Percentiles rank a stretch among this genome's conserved stretches.
phyloP scores from a whole-genome alignment of 2,113 vertebrate genomes.

The Mus spicilegus region DNA sequence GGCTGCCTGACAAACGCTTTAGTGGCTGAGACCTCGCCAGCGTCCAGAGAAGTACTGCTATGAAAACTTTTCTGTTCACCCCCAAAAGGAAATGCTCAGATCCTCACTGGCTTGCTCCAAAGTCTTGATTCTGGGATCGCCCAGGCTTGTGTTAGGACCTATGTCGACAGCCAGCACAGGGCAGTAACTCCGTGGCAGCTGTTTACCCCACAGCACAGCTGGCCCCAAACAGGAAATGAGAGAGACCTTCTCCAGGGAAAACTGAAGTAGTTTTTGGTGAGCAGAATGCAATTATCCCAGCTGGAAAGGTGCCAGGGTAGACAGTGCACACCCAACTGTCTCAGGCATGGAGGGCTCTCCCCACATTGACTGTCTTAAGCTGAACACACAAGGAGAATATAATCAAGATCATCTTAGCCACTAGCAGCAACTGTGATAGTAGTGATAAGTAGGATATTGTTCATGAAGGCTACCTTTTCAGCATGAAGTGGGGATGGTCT shows the following conservation, averaged over 20 bases:
- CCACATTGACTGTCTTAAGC: slow-evolving; percentile 50
- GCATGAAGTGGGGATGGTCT: background rate
- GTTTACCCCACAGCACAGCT: slow-evolving; percentile 60
- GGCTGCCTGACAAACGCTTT: background rate
- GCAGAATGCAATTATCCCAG: slow-evolving; percentile 69
- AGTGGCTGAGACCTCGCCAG: background rate
- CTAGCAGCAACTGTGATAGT: slow-evolving; percentile 18
- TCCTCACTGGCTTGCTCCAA: background rate
- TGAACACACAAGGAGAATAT: slow-evolving; percentile 40
- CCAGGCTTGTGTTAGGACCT: background rate
- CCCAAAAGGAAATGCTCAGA: background rate
- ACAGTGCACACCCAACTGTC: slow-evolving; percentile 19
- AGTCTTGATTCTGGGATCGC: background rate
- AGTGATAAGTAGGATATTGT: background rate
- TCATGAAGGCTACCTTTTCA: background rate
- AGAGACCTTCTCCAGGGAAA: slow-evolving; percentile 67
- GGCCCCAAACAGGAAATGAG: slow-evolving; percentile 67
- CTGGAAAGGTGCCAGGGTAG: slow-evolving; percentile 70
- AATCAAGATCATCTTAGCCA: slow-evolving; percentile 26
- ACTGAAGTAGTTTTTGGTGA: slow-evolving; percentile 75
- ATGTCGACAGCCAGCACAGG: slow-evolving; percentile 35
- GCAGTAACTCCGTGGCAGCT: slow-evolving; percentile 24
- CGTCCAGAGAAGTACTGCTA: background rate
- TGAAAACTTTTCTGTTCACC: background rate
- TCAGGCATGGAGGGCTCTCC: slow-evolving; percentile 56